Conservation (phyloP, 2,113 vertebrate genomes). For the Corythornis madagascariensis region DNA sequence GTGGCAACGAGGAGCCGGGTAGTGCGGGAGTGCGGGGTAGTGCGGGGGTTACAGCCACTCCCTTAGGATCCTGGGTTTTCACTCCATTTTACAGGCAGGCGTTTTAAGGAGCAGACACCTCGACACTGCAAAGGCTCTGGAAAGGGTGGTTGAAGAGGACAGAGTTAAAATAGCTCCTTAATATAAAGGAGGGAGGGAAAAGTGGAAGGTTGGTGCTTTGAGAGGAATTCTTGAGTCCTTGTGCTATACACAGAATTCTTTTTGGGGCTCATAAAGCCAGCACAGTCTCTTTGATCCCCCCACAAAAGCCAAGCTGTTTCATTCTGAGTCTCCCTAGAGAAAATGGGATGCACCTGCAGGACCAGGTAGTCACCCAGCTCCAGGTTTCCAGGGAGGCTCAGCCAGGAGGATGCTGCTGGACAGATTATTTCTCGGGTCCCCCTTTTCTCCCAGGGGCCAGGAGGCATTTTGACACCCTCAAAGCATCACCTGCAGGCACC, state of each 20-base stretch:
- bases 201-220: not conserved
- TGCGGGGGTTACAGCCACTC: accelerated
- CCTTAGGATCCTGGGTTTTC: accelerated
- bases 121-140: not conserved
- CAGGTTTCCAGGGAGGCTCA: not conserved
- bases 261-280: not conserved
- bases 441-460: not conserved
- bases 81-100: accelerated
- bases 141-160: accelerated
- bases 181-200: too few species aligned
- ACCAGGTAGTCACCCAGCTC: not conserved
- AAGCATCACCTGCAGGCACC: not conserved
- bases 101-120: accelerated
- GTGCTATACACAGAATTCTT: not conserved
- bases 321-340: not conserved
- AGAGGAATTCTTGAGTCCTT: not conserved
- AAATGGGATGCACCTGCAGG: not conserved
- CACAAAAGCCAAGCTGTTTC: not conserved
- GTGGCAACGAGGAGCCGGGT: not conserved
- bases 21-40: too few species aligned
- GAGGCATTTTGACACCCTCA: accelerated
- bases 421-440: not conserved
- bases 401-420: accelerated
- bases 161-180: not conserved
- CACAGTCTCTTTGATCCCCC: not conserved